Conservation (phyloP, 2,797 vertebrate species). For the Clarias fuscus region DNA sequence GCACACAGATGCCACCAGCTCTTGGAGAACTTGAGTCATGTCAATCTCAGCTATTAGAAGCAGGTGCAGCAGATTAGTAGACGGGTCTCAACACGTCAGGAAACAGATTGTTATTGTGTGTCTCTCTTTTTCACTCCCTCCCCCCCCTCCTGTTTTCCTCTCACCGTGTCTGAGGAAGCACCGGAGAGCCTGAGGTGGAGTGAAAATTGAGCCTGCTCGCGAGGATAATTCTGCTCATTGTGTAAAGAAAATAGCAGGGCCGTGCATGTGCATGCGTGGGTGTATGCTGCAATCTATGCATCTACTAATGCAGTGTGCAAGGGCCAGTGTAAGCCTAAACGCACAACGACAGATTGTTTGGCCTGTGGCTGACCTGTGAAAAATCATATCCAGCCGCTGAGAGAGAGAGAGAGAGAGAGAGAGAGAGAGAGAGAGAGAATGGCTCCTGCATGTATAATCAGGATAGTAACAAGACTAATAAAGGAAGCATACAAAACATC, state of each 20-base stretch:
- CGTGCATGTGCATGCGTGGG: conserved; percentile 34
- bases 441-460: not conserved
- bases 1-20: conserved; percentile 56
- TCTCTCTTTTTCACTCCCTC: conserved; percentile 49
- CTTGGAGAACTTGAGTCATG: conserved; percentile 48
- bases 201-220: conserved; percentile 67
- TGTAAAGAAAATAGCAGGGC: conserved; percentile 63
- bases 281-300: conserved; percentile 18
- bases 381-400: conserved; percentile 20
- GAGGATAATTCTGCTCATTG: conserved; percentile 67
- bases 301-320: conserved; percentile 27
- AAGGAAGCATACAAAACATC: not conserved
- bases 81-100: conserved; percentile 69
- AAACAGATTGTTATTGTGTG: conserved; percentile 75
- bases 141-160: conserved; percentile 20
- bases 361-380: conserved; percentile 26
- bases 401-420: not conserved
- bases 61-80: conserved; percentile 79
- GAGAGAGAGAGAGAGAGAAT: conserved; percentile 4
- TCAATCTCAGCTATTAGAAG: conserved; percentile 68
- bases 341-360: conserved; percentile 31
- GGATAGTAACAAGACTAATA: not conserved
- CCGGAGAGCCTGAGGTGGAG: conserved; percentile 48
- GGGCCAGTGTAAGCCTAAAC: conserved; percentile 29
- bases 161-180: conserved; percentile 41